Conservation (phyloP, 2,888 invertebrate species). For the Neoaliturus tenellus region DNA sequence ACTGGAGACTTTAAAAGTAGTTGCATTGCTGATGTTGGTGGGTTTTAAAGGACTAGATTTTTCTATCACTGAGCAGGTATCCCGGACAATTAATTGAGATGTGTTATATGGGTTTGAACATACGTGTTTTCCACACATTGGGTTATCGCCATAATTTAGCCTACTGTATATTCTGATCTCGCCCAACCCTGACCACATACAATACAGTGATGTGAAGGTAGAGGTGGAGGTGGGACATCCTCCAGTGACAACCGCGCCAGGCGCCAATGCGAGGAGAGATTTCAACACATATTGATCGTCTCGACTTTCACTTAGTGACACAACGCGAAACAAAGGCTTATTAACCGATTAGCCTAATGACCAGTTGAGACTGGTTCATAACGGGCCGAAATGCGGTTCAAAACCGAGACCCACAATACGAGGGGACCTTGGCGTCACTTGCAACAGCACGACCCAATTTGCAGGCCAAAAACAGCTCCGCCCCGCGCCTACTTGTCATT, state of each 20-base stretch:
- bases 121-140: too few species aligned
- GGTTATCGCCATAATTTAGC: too few species aligned
- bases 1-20: too few species aligned
- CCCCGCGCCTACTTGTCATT: slow-evolving; percentile 20
- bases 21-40: too few species aligned
- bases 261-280: background rate
- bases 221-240: too few species aligned
- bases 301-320: slow-evolving; percentile 18
- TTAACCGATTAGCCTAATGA: slow-evolving; percentile 24
- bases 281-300: slow-evolving; percentile 5
- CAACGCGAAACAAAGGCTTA: slow-evolving; percentile 35
- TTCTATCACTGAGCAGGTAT: too few species aligned
- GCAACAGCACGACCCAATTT: slow-evolving; percentile 31
- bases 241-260: background rate
- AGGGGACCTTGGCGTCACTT: slow-evolving; percentile 13
- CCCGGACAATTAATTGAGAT: too few species aligned
- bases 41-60: too few species aligned
- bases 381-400: background rate
- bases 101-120: too few species aligned
- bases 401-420: background rate
- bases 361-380: background rate
- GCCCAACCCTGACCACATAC: too few species aligned
- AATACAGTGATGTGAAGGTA: too few species aligned
- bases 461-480: slow-evolving; percentile 24
- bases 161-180: too few species aligned